Evolutionary conservation across 2,113 vertebrate genomes (phyloP), one percentile per base, ranked within the genome.

Genomic region (Ahaetulla prasina): DNA sequence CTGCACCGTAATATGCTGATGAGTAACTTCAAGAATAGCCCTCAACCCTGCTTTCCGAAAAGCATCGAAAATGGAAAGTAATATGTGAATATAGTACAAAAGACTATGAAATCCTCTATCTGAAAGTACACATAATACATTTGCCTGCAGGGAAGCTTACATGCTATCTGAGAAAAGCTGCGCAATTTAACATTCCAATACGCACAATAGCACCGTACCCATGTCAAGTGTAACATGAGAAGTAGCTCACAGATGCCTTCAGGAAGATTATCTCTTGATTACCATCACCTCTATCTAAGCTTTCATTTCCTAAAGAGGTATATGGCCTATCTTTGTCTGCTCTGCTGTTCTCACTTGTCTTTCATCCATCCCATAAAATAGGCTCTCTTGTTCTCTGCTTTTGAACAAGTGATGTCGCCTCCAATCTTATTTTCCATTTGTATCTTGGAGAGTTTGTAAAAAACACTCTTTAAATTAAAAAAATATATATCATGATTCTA

Each of bases 381-480:
- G 96, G 60, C 74, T 90, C 35, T 91, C 80, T 95, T 93, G 92
- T 92, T 87, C 52, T 55, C 86, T 92, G 85, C 92, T 97, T 93
- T 96, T 95, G 91, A 96, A 95, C 92, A 91, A 95, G 60, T 94
- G 87, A 96, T 97, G 97, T 96, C 97, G 95, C 93, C 93, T 98
- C 94, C 96, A 96, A 97, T 98, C 87, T 91, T 93, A 12, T 94
- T 97, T 97, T 96, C 94, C 96, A 97, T 97, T 97, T 97, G 89
- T 98, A 97, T 96, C 93, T 23, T 93, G 91, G 94, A 95, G 97
- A 93, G 95, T 95, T 98, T 92, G 74, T 50, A 85, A 90, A 98
- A 57, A 25, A 57, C 96, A 92, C 93, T 95, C 96, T 96, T 97
- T 96, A 97, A 97, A 97, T 97, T 97, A 97, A 97, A 98, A 25